phyloP scores from a whole-genome alignment of 2,888 invertebrate species.

The Orchestes rusci region DNA sequence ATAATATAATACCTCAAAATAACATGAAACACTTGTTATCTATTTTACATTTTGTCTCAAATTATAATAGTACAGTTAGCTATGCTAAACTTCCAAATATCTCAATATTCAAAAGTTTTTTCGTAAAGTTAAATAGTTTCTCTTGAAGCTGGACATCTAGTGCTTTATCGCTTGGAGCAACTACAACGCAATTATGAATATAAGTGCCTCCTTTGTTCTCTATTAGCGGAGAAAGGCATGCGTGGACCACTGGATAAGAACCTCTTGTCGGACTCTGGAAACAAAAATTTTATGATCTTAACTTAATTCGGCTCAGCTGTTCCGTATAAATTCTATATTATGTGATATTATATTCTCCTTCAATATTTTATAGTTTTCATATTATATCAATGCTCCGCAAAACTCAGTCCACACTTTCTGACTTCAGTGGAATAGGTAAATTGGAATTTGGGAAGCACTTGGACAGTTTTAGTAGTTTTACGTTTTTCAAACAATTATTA shows the following conservation, averaged over 20 bases:
- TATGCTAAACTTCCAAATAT: slow-evolving; percentile 39
- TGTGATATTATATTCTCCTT: neutral
- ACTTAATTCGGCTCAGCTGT: neutral
- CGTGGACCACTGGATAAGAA: slow-evolving; percentile 67
- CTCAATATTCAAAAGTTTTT: slow-evolving; percentile 51
- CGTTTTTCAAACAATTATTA: too few relatives aligned
- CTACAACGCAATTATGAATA: slow-evolving; percentile 66
- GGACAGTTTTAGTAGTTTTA: too few relatives aligned
- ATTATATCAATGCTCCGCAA: too few relatives aligned
- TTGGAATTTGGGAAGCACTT: too few relatives aligned
- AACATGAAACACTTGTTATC: too few relatives aligned
- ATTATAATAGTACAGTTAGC: too few relatives aligned
- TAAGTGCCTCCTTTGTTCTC: slow-evolving; percentile 76
- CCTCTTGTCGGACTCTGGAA: slow-evolving; percentile 69
- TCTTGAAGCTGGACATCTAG: slow-evolving; percentile 47
- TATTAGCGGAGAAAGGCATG: slow-evolving; percentile 65
- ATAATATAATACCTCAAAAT: too few relatives aligned
- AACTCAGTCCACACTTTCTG: too few relatives aligned
- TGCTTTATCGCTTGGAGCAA: slow-evolving; percentile 50
- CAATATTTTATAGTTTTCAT: too few relatives aligned
- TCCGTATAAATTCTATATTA: neutral
- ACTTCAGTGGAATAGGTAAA: too few relatives aligned
- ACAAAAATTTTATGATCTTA: neutral
- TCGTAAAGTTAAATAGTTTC: slow-evolving; percentile 61
- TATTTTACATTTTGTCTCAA: too few relatives aligned